Conservation (phyloP, 2,113 vertebrate genomes). For the Corvus cornix region DNA sequence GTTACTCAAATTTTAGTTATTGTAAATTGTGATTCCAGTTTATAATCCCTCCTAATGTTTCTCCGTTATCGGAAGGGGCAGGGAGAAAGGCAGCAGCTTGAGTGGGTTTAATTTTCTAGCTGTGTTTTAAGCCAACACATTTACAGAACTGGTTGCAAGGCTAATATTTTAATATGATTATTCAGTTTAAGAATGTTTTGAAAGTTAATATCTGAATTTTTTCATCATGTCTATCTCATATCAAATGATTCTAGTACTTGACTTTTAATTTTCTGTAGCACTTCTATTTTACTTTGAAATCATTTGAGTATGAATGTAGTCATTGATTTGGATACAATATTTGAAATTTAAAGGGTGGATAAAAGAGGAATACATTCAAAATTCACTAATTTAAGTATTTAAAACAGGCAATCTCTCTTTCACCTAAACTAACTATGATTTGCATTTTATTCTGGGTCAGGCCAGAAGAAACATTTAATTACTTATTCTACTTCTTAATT, state of each 20-base stretch:
- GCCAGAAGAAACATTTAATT: background rate
- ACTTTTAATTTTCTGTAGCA: background rate
- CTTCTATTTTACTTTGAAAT: background rate
- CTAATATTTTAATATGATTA: background rate
- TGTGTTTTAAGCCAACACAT: background rate
- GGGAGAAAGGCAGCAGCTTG: background rate
- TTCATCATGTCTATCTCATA: background rate
- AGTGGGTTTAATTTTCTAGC: background rate
- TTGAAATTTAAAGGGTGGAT: background rate
- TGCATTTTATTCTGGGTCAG: background rate
- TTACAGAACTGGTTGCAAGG: background rate
- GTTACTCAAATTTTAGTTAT: background rate
- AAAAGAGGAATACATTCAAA: background rate
- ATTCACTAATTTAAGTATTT: background rate
- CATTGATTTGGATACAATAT: background rate
- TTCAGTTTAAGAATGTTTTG: background rate
- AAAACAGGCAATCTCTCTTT: background rate
- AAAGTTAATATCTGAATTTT: background rate
- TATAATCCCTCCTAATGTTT: background rate
- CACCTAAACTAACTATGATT: background rate
- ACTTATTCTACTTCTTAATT: background rate
- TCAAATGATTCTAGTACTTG: background rate
- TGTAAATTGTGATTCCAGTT: background rate
- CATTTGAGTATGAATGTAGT: background rate
- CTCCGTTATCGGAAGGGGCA: accelerated